phyloP scores from a whole-genome alignment of 2,888 invertebrate species.

The Melolontha melolontha region DNA sequence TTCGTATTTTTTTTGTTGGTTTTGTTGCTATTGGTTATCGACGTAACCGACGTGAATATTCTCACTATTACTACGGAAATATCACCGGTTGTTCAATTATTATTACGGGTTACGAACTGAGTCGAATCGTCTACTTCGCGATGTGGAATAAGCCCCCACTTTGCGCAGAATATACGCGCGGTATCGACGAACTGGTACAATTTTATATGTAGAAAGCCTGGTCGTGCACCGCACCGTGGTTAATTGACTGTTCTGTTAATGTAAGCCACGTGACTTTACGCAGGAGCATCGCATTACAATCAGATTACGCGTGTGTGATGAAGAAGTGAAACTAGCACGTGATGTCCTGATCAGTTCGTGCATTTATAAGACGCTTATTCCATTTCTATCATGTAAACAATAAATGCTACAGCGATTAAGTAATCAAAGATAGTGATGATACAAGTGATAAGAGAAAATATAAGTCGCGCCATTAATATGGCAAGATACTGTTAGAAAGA shows the following conservation, averaged over 20 bases:
- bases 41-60: too few species aligned
- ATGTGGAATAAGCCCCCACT: constrained; percentile 10
- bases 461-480: too few species aligned
- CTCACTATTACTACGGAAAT: constrained; percentile 14
- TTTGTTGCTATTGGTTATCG: too few species aligned
- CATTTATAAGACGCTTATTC: too few species aligned
- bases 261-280: constrained; percentile 9
- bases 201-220: constrained; percentile 15
- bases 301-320: constrained; percentile 11
- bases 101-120: constrained; percentile 7
- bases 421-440: too few species aligned
- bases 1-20: too few species aligned
- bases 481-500: too few species aligned
- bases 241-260: constrained; percentile 7
- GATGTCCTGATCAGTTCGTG: not conserved
- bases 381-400: too few species aligned
- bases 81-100: constrained; percentile 22
- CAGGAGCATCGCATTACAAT: not conserved
- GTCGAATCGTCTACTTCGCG: not conserved
- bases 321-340: constrained; percentile 9
- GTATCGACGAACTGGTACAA: not conserved
- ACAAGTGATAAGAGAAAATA: too few species aligned
- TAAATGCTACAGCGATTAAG: too few species aligned
- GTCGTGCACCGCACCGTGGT: not conserved
- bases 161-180: constrained; percentile 1